A percentile compares a stretch with the other conserved stretches of the same genome.
These are phyloP conservation scores for Erynnis tages DNA, from an alignment of 2,888 invertebrate species.

Conservation along the genomic window DNA sequence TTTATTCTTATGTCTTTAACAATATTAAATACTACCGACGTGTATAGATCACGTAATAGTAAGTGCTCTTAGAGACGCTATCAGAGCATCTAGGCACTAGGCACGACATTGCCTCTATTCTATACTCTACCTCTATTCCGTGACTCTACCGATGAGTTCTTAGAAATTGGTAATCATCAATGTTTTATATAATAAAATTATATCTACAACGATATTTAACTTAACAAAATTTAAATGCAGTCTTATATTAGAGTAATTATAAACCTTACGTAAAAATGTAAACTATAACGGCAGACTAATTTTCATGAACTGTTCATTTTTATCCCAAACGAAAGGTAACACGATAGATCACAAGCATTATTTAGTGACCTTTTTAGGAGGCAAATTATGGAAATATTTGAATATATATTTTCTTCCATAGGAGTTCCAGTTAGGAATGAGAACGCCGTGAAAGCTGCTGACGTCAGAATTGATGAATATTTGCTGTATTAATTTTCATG, in stretches of 20 bases:
- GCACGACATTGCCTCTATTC: too few relatives aligned
- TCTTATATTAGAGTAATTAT: too few relatives aligned
- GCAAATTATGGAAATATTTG: conserved; percentile 18
- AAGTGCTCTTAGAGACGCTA: conserved; percentile 43
- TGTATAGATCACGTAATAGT: conserved; percentile 47
- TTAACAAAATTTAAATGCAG: too few relatives aligned
- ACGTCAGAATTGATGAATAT: conserved; percentile 48
- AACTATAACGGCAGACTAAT: too few relatives aligned
- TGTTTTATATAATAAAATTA: too few relatives aligned
- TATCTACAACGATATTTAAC: too few relatives aligned
- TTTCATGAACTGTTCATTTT: too few relatives aligned
- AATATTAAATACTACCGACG: conserved; percentile 44
- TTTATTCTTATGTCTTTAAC: too few relatives aligned
- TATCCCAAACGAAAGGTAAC: too few relatives aligned
- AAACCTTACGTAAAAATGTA: too few relatives aligned
- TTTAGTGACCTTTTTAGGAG: conserved; percentile 7
- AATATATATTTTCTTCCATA: conserved; percentile 34
- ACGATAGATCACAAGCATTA: conserved; percentile 3
- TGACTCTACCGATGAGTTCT: background rate
- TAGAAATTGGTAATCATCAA: conserved; percentile 11
- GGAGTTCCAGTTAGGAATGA: conserved; percentile 51
- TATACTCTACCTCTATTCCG: too few relatives aligned
- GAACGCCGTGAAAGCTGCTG: conserved; percentile 43
- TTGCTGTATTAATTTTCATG: conserved; percentile 38
- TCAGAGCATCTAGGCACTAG: conserved; percentile 14